Percentiles rank a stretch among this genome's conserved stretches.
Conservation (phyloP, 2,113 vertebrate species). For the Vulpes lagopus region DNA sequence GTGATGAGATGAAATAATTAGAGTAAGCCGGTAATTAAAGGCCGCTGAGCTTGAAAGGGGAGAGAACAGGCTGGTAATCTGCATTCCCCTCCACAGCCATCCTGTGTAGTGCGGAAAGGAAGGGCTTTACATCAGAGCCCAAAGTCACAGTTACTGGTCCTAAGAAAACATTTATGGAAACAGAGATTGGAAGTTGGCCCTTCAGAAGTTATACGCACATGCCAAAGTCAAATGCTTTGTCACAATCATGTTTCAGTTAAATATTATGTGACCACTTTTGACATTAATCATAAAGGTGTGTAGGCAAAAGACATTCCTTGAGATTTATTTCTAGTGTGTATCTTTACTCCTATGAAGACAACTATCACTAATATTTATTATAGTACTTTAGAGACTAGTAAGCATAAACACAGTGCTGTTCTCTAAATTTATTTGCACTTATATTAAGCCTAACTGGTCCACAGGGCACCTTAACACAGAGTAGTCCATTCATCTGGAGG, state of each 20-base stretch:
- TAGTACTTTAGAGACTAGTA: neutral
- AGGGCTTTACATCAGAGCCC: neutral
- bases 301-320: neutral
- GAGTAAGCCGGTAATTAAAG: slow-evolving; percentile 54
- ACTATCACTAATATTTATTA: neutral
- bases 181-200: neutral
- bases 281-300: neutral
- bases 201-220: neutral
- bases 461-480: neutral
- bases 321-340: neutral
- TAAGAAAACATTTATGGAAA: neutral
- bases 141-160: neutral
- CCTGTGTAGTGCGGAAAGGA: neutral
- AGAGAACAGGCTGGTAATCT: neutral
- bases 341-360: neutral
- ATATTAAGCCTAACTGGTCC: neutral
- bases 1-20: slow-evolving; percentile 3
- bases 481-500: neutral
- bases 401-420: neutral
- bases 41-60: neutral
- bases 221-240: slow-evolving; percentile 10
- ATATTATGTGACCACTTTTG: neutral
- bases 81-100: neutral
- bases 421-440: neutral
- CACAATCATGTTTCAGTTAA: neutral